Base-by-base conservation (phyloP, 2,888 invertebrate genomes). In the Chloroclystis v-ata region DNA sequence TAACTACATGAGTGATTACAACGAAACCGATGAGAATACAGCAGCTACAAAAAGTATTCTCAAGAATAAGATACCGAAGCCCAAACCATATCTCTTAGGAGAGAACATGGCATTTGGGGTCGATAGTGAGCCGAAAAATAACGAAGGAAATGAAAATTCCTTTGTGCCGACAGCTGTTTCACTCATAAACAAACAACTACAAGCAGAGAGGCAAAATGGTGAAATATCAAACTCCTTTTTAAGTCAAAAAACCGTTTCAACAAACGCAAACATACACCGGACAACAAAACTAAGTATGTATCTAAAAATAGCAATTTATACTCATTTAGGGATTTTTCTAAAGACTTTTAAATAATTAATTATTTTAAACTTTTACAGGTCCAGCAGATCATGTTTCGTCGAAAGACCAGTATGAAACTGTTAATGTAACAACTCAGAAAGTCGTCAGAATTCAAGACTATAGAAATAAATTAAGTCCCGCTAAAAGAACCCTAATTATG, bases 1-100 rank as follows among this genome's bases (percentile, higher is more conserved):
- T 16, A 68, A 52, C 56, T 56, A 60, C 43, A 62, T 56, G 43
- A 64, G 55, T 60, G 82, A 80, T 49, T 54, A 61, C 63, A 82
- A 60, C 80, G 89, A 68, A 75, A 79, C 58, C 76, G 83, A 84
- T 63, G 87, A 87, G 80, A 84, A 82, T 85, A 80, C 78, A 62
- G 81, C 85, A 82, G 84, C 89, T 69, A 90, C 92, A 68, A 91
- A 91, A 62, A 92, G 93, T 63, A 93, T 93, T 77, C 83, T 93
- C 65, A 93, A 93, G 78, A 93, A 93, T 65, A 93, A 92, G 78
- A 92, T 92, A 38, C 84, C 91, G 30, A 93, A 93, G 72, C 93
- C 93, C 65, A 92, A 90, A 74, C 93, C 93, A 60, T 93, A 93
- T 82, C 91, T 92, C 69, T 82, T 93, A 63, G 93, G 93, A 41